Percentiles rank a stretch among this genome's conserved stretches.
These are phyloP conservation scores for Osmerus mordax DNA, from an alignment of 2,113 vertebrate species.

Conservation along the genomic window DNA sequence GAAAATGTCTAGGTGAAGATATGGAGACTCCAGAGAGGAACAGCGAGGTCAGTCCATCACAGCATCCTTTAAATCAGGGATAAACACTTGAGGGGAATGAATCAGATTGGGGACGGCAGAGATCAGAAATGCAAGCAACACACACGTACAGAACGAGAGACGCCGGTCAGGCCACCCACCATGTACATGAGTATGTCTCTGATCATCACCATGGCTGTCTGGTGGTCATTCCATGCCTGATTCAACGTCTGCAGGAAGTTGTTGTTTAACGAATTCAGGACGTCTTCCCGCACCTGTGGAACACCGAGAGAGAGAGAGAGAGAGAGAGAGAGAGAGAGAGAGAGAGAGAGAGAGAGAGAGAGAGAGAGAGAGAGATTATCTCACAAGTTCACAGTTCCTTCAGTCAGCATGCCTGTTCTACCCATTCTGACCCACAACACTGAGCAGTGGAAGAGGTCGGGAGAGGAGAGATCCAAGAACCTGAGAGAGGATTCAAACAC, in stretches of 20 bases:
- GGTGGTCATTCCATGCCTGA: constrained; percentile 97
- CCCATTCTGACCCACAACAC: too few relatives aligned
- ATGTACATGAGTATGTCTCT: constrained; percentile 99
- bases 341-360: neutral
- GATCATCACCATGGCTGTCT: constrained; percentile 98
- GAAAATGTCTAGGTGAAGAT: constrained; percentile 23
- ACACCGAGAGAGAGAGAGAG: constrained; percentile 16
- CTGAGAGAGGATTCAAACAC: too few relatives aligned
- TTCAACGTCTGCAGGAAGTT: constrained; percentile 96
- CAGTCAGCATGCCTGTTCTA: too few relatives aligned
- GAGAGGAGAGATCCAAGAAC: too few relatives aligned
- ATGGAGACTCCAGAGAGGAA: constrained; percentile 13
- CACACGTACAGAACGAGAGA: neutral
- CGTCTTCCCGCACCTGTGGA: constrained; percentile 89
- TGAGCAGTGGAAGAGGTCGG: neutral
- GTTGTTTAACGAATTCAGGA: constrained; percentile 93
- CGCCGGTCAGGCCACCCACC: constrained; percentile 69
- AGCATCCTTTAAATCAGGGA: neutral
- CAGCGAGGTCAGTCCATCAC: neutral
- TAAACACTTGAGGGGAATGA: too few relatives aligned
- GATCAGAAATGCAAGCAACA: too few relatives aligned
- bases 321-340: neutral
- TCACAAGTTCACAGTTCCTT: too few relatives aligned
- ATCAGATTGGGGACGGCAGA: too few relatives aligned
- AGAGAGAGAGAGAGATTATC: too few relatives aligned